Percentiles rank a stretch among this genome's conserved stretches.
Evolutionary conservation across 2,113 vertebrate species (phyloP).

Genomic region (Myotis brandtii): DNA sequence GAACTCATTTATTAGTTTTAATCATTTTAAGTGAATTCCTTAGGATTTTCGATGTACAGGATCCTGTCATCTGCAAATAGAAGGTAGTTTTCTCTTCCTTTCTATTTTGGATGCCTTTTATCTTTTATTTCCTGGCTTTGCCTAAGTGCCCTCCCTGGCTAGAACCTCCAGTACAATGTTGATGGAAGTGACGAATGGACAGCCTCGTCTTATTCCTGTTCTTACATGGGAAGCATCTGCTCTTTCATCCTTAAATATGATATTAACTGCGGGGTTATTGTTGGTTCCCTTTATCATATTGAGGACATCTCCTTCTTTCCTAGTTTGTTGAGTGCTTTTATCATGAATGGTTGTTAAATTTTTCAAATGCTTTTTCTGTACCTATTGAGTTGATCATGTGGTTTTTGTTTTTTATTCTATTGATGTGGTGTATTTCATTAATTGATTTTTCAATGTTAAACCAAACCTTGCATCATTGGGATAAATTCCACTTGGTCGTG

Average conservation of each 20-base stretch:
- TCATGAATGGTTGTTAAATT: not conserved
- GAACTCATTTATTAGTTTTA: not conserved
- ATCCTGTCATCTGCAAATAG: not conserved
- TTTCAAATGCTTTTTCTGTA: slow-evolving; percentile 17
- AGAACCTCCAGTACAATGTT: not conserved
- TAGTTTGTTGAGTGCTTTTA: not conserved
- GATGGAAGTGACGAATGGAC: not conserved
- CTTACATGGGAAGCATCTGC: not conserved
- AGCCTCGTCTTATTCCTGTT: not conserved
- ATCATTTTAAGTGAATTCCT: slow-evolving; percentile 29
- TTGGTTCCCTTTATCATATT: not conserved
- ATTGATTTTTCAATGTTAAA: slow-evolving; percentile 43
- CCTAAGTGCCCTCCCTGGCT: not conserved
- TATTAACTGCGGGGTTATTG: not conserved
- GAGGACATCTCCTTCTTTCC: not conserved
- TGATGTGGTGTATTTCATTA: not conserved
- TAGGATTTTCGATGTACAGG: not conserved
- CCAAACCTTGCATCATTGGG: slow-evolving; percentile 52
- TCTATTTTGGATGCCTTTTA: not conserved
- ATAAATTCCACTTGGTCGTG: not conserved
- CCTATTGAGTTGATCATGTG: not conserved
- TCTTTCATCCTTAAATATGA: not conserved
- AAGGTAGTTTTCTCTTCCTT: slow-evolving; percentile 6
- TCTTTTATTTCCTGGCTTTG: not conserved
- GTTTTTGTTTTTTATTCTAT: not conserved